Conservation (phyloP, 2,113 vertebrate genomes). For the Corythornis cristatus region DNA sequence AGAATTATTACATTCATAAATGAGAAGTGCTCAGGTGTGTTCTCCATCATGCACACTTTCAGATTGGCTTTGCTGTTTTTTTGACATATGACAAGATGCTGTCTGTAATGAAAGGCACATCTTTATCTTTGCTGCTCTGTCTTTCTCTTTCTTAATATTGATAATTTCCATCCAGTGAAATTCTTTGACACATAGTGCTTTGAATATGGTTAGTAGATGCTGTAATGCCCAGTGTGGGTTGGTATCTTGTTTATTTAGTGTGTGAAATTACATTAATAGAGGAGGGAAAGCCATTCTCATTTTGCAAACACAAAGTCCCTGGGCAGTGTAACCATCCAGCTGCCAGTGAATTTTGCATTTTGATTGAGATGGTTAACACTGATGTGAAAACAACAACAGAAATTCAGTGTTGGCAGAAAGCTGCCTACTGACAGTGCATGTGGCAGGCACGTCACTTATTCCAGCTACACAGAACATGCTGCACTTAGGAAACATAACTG, state of each 20-base stretch:
- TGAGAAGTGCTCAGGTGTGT: not conserved
- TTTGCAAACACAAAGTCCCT: not conserved
- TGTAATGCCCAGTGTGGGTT: not conserved
- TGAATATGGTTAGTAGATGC: not conserved
- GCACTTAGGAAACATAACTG: not conserved
- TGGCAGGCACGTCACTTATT: not conserved
- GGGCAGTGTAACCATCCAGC: slow-evolving; percentile 3
- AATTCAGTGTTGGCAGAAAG: not conserved
- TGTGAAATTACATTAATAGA: not conserved
- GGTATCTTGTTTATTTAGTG: not conserved
- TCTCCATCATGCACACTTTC: not conserved
- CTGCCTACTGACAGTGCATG: not conserved
- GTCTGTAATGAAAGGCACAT: not conserved
- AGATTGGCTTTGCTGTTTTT: not conserved
- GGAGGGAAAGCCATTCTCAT: not conserved
- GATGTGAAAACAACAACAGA: not conserved
- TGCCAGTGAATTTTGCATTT: slow-evolving; percentile 41
- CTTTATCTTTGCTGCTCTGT: not conserved
- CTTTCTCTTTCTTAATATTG: not conserved
- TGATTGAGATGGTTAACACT: slow-evolving; percentile 1
- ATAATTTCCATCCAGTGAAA: slow-evolving; percentile 2
- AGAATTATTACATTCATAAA: not conserved
- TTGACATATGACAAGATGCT: not conserved
- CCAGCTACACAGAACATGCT: not conserved
- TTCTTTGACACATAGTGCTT: not conserved